Conservation (phyloP, 1,140 invertebrate species). For the Cataglyphis hispanica region DNA sequence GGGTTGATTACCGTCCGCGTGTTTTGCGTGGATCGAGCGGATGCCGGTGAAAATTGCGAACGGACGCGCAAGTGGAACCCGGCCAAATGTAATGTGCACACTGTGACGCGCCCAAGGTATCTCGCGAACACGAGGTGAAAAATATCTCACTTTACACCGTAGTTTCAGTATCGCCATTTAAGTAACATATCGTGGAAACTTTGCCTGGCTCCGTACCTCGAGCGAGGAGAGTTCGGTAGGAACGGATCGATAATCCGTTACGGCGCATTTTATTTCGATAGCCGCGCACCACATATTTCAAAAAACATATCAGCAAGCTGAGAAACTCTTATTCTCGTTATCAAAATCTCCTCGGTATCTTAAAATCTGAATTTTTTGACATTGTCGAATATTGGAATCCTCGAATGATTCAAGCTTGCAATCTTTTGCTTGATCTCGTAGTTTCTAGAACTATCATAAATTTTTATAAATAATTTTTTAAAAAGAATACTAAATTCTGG, state of each 20-base stretch:
- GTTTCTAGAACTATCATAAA: too few relatives aligned
- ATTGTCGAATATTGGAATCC: not conserved
- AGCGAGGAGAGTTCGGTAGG: slow-evolving; percentile 3
- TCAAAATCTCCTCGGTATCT: not conserved
- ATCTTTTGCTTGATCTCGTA: too few relatives aligned
- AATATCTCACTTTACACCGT: slow-evolving; percentile 68
- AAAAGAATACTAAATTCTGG: not conserved
- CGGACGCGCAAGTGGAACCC: slow-evolving; percentile 61
- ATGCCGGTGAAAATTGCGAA: slow-evolving; percentile 45
- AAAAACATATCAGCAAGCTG: not conserved
- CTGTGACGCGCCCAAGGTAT: slow-evolving; percentile 48
- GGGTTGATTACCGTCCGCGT: slow-evolving; percentile 43
- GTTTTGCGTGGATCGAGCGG: not conserved
- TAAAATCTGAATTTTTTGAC: not conserved
- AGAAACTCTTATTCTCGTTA: not conserved
- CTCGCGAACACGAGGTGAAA: slow-evolving; percentile 50
- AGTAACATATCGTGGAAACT: slow-evolving; percentile 69
- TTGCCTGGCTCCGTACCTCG: not conserved
- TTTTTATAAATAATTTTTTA: not conserved
- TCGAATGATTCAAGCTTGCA: not conserved
- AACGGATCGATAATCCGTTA: slow-evolving; percentile 40
- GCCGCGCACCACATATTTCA: not conserved
- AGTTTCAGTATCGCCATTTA: slow-evolving; percentile 66
- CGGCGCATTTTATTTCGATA: slow-evolving; percentile 30
- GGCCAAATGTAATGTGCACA: slow-evolving; percentile 68